Evolutionary conservation across 30 jellyfish, hydroid and myxozoan species (phyloP).

Genomic region (Phacellophora camtschatica): DNA sequence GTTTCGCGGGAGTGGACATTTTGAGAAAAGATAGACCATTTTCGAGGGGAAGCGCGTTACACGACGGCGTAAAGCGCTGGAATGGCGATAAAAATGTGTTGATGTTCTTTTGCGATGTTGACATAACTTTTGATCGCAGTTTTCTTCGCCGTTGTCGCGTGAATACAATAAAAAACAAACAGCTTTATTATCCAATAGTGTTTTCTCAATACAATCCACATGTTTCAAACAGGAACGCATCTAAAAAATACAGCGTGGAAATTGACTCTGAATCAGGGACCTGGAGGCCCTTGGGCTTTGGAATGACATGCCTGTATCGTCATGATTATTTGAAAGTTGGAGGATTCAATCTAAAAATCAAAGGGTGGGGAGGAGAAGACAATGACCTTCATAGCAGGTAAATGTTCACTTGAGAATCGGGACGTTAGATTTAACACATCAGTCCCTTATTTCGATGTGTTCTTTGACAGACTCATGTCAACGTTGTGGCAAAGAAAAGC

Average conservation of each 20-base stretch:
- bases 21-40: slow-evolving; percentile 64
- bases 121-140: slow-evolving; percentile 63
- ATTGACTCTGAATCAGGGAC: slow-evolving; percentile 73
- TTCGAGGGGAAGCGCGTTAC: slow-evolving; percentile 91
- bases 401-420: too few relatives aligned
- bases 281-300: slow-evolving; percentile 95
- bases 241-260: slow-evolving; percentile 28
- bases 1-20: slow-evolving; percentile 62
- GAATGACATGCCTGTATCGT: slow-evolving; percentile 80
- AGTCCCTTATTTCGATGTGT: too few relatives aligned
- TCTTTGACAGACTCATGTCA: too few relatives aligned
- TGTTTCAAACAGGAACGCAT: slow-evolving; percentile 3
- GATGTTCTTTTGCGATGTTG: slow-evolving; percentile 91
- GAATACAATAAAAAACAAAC: slow-evolving; percentile 40
- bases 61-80: slow-evolving; percentile 97
- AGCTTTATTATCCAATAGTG: slow-evolving; percentile 78
- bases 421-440: too few relatives aligned
- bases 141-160: slow-evolving; percentile 84
- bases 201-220: slow-evolving; percentile 84
- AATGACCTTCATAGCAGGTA: slow-evolving; percentile 77
- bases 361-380: slow-evolving; percentile 99
- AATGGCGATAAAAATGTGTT: slow-evolving; percentile 78
- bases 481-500: too few relatives aligned
- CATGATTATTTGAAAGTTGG: slow-evolving; percentile 74
- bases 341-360: slow-evolving; percentile 80